These are phyloP conservation scores for Eupithecia tripunctaria DNA, from an alignment of 2,888 invertebrate species.

Conservation along the genomic window DNA sequence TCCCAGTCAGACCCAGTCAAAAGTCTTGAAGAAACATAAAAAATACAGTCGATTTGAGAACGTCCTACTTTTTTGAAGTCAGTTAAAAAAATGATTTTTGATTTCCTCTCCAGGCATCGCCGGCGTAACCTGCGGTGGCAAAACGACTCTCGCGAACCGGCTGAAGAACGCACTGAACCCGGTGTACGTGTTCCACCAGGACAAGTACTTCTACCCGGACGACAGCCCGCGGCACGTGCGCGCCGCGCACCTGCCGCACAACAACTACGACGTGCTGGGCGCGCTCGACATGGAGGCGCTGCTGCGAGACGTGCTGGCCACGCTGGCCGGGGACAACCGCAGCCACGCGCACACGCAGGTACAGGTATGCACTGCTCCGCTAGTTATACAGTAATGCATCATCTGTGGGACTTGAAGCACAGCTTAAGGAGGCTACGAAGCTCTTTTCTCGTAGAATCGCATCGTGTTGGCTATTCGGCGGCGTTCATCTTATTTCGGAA, in stretches of 20 bases:
- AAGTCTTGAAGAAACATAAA: too few species aligned
- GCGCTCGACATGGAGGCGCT: slow-evolving; percentile 90
- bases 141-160: slow-evolving; percentile 88
- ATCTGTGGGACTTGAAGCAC: too few species aligned
- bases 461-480: too few species aligned
- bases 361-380: too few species aligned
- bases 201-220: slow-evolving; percentile 89
- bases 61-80: too few species aligned
- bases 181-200: slow-evolving; percentile 87
- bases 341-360: slow-evolving; percentile 40
- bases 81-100: too few species aligned
- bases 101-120: slow-evolving; percentile 73
- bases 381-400: too few species aligned
- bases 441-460: too few species aligned
- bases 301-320: slow-evolving; percentile 83
- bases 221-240: slow-evolving; percentile 87
- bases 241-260: slow-evolving; percentile 87
- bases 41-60: too few species aligned
- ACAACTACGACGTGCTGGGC: slow-evolving; percentile 90
- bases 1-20: too few species aligned
- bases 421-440: too few species aligned
- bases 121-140: slow-evolving; percentile 93
- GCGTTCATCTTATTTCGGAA: too few species aligned
- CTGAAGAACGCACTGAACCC: slow-evolving; percentile 78
- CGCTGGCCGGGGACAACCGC: slow-evolving; percentile 57